These are phyloP conservation scores for Hirtodrosophila confusa DNA, from an alignment of 2,888 invertebrate species.

Conservation along the genomic window DNA sequence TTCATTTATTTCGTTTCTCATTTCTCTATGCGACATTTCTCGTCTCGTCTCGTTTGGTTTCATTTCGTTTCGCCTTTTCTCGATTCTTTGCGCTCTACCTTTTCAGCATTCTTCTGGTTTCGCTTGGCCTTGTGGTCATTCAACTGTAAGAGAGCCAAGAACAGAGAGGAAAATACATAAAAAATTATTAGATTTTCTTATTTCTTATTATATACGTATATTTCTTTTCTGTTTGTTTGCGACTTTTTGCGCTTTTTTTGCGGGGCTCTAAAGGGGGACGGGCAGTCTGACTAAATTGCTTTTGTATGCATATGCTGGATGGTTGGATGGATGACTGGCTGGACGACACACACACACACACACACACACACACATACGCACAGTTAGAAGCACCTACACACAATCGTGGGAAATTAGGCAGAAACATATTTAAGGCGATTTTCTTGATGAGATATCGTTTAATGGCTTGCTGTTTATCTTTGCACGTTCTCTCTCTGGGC, in stretches of 20 bases:
- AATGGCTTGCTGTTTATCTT: constrained; percentile 68
- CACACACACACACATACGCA: constrained; percentile 6
- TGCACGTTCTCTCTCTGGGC: constrained; percentile 34
- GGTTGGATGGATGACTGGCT: constrained; percentile 41
- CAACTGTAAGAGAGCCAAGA: constrained; percentile 69
- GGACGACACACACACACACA: constrained; percentile 18
- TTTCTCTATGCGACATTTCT: constrained; percentile 49
- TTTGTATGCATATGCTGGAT: constrained; percentile 73
- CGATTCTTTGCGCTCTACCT: constrained; percentile 39
- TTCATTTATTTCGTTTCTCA: constrained; percentile 59
- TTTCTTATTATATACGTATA: constrained; percentile 22
- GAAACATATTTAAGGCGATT: constrained; percentile 80
- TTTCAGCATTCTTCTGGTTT: constrained; percentile 42
- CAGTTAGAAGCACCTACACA: constrained; percentile 25
- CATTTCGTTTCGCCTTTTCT: constrained; percentile 15
- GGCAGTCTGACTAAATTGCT: constrained; percentile 62
- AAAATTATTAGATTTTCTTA: constrained; percentile 69
- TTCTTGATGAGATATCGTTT: constrained; percentile 75
- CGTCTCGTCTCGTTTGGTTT: constrained; percentile 35
- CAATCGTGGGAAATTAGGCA: constrained; percentile 73
- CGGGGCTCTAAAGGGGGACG: neutral
- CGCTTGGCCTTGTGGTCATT: constrained; percentile 69
- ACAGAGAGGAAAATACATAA: constrained; percentile 57
- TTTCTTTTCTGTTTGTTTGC: constrained; percentile 21
- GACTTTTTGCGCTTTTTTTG: constrained; percentile 42